Percentiles rank a stretch among this genome's conserved stretches.
Conservation (phyloP, 1,140 invertebrate genomes). For the Lepidurus packardi region DNA sequence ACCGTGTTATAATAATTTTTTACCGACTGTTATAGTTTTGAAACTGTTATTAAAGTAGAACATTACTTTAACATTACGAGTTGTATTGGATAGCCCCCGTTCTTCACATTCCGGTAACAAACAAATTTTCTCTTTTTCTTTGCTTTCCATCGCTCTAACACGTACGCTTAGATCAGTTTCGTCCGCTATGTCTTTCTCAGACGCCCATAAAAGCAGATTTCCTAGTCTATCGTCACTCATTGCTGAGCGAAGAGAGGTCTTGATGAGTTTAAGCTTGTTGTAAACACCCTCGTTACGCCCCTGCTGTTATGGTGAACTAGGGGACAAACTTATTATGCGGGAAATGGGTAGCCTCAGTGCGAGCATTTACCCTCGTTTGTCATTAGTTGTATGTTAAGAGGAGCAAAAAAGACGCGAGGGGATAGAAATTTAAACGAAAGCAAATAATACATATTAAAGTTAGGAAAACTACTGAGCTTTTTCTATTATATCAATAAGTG, state of each 20-base stretch:
- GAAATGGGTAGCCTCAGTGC: too few species aligned
- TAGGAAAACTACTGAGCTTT: too few species aligned
- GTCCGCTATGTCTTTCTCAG: conserved; percentile 23
- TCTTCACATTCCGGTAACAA: neutral
- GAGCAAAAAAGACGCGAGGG: too few species aligned
- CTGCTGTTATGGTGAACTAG: too few species aligned
- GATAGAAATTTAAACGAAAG: too few species aligned
- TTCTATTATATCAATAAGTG: too few species aligned
- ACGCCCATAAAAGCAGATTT: neutral
- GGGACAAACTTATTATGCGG: too few species aligned
- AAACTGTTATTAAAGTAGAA: neutral
- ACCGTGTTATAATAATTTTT: neutral
- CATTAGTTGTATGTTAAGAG: too few species aligned
- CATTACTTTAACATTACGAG: neutral
- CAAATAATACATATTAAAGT: too few species aligned
- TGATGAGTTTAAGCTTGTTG: neutral
- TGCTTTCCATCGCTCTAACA: neutral
- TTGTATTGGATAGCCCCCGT: neutral
- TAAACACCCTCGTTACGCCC: too few species aligned
- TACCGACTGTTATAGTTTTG: neutral
- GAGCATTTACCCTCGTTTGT: too few species aligned
- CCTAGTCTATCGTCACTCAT: conserved; percentile 14
- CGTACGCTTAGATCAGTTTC: neutral
- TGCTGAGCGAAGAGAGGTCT: neutral
- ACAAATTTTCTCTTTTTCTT: neutral